Conservation (phyloP, 1,140 invertebrate species). For the Bilobella aurantiaca region DNA sequence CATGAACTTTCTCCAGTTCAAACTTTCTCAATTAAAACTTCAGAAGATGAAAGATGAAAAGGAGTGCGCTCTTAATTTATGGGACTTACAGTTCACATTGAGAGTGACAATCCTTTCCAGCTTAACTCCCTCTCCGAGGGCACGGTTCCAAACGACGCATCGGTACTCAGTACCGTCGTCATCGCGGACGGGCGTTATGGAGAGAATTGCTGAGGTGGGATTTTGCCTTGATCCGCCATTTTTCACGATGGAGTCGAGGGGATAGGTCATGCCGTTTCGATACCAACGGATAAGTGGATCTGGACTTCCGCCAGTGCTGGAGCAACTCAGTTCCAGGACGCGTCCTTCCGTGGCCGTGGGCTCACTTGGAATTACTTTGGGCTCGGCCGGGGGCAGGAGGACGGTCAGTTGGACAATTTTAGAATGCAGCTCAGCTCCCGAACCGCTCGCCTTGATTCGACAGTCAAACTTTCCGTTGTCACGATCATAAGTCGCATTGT, state of each 20-base stretch:
- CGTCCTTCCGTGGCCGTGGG: slow-evolving; percentile 46
- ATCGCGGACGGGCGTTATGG: slow-evolving; percentile 61
- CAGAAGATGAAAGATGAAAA: background rate
- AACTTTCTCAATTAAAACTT: background rate
- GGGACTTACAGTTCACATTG: slow-evolving; percentile 81
- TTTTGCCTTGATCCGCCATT: slow-evolving; percentile 56
- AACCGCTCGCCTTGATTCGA: slow-evolving; percentile 69
- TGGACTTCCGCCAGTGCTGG: slow-evolving; percentile 74
- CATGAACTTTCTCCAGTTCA: background rate
- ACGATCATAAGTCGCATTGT: slow-evolving; percentile 64
- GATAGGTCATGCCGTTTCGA: slow-evolving; percentile 42
- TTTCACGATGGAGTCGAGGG: slow-evolving; percentile 53
- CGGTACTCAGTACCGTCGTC: slow-evolving; percentile 61
- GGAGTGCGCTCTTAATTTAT: background rate
- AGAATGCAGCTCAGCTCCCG: slow-evolving; percentile 67
- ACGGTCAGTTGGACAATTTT: slow-evolving; percentile 75
- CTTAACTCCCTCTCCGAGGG: slow-evolving; percentile 65
- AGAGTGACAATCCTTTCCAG: slow-evolving; percentile 64
- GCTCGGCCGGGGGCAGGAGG: slow-evolving; percentile 66
- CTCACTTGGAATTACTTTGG: slow-evolving; percentile 57
- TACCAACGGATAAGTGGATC: slow-evolving; percentile 46
- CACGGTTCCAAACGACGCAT: slow-evolving; percentile 66
- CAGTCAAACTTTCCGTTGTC: slow-evolving; percentile 89
- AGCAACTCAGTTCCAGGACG: slow-evolving; percentile 55
- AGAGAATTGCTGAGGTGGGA: slow-evolving; percentile 60